Evolutionary conservation across 2,113 vertebrate species (phyloP).

Genomic region (Cyprinodon variegatus): DNA sequence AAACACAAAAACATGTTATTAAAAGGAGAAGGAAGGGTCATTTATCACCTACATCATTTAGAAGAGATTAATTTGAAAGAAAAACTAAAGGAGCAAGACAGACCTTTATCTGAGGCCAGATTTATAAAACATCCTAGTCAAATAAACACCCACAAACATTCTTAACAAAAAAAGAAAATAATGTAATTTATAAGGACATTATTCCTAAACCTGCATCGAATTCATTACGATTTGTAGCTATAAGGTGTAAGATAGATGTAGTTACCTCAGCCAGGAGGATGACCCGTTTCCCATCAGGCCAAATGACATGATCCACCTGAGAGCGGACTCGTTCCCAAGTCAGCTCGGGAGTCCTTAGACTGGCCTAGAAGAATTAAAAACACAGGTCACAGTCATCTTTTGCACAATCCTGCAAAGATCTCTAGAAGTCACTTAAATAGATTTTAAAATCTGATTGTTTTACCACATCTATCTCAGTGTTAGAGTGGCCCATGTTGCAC

Average conservation of each 20-base stretch:
- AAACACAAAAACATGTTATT: constrained; percentile 2
- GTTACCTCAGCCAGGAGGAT: constrained; percentile 95
- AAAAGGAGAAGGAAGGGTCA: not conserved
- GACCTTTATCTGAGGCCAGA: not conserved
- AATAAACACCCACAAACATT: not conserved
- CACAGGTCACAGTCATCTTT: not conserved
- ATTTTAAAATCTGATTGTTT: not conserved
- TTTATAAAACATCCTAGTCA: not conserved
- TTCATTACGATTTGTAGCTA: not conserved
- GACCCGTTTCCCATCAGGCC: constrained; percentile 96
- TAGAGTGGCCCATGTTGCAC: constrained; percentile 99
- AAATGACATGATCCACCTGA: constrained; percentile 97
- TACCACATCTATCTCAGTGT: constrained; percentile 98
- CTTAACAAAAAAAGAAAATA: not conserved
- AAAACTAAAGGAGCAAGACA: not conserved
- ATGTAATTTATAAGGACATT: not conserved
- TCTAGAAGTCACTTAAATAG: not conserved
- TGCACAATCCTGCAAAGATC: not conserved
- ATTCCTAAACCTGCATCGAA: not conserved
- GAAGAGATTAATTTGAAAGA: not conserved
- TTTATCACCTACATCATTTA: not conserved
- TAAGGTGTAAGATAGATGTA: not conserved
- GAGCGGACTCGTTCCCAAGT: constrained; percentile 98
- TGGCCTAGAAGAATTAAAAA: constrained; percentile 80
- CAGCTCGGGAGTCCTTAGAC: constrained; percentile 94